phyloP scores from a whole-genome alignment of 2,888 invertebrate genomes.

The Oxyteleia sp. region DNA sequence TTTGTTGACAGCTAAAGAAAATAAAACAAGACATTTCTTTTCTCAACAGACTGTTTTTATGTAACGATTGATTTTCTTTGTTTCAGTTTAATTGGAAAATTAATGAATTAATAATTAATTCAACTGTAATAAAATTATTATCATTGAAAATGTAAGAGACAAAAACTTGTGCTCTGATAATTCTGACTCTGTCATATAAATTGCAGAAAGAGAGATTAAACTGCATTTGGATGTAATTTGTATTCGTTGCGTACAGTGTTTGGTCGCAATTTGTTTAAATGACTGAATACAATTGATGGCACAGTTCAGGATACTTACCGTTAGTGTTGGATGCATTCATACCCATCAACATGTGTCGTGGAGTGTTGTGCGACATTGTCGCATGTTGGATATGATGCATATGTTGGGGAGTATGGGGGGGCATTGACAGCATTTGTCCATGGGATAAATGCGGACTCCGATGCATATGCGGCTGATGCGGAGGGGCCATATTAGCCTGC shows the following conservation, averaged over 20 bases:
- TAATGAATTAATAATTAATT: no score
- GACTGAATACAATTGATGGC: neutral
- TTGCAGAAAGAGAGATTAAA: no score
- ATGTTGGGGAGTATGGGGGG: conserved; percentile 81
- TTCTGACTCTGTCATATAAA: no score
- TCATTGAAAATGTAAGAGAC: no score
- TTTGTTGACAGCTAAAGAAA: no score
- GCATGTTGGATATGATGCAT: conserved; percentile 85
- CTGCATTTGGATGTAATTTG: no score
- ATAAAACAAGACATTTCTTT: no score
- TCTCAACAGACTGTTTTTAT: no score
- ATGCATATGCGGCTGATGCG: conserved; percentile 85
- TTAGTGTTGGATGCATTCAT: conserved; percentile 87
- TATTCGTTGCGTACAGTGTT: neutral
- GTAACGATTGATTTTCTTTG: no score
- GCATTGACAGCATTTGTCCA: conserved; percentile 86
- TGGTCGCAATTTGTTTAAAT: neutral
- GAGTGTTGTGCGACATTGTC: conserved; percentile 83
- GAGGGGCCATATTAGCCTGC: conserved; percentile 85
- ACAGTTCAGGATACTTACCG: conserved; percentile 74
- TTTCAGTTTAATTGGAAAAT: no score
- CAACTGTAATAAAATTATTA: no score
- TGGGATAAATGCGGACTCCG: conserved; percentile 82
- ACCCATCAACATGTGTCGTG: conserved; percentile 88
- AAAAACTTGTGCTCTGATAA: no score